A percentile compares a stretch with the other conserved stretches of the same genome.
phyloP scores from a whole-genome alignment of 1,140 invertebrate genomes.

The Formica selysi region DNA sequence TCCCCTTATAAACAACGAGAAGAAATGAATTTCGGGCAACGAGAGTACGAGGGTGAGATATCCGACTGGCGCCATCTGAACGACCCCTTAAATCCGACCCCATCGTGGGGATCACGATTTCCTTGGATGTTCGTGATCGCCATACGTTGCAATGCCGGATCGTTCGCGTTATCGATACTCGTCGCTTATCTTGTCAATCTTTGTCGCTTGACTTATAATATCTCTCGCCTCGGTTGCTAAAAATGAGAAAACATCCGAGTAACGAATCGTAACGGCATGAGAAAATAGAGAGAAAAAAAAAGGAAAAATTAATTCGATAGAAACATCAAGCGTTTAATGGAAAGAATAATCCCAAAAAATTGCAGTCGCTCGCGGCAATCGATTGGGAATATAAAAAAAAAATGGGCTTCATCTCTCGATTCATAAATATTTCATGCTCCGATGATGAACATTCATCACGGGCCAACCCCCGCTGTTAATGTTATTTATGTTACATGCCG shows the following conservation, averaged over 20 bases:
- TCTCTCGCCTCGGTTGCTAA: background rate
- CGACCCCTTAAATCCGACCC: conserved; percentile 75
- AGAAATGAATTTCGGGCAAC: conserved; percentile 70
- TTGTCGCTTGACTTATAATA: background rate
- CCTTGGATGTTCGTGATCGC: conserved; percentile 41
- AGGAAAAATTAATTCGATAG: background rate
- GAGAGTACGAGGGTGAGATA: conserved; percentile 14
- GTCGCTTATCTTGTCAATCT: background rate
- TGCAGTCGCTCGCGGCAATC: too few species aligned
- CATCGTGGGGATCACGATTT: conserved; percentile 25
- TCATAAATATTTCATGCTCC: conserved; percentile 58
- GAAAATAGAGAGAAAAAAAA: background rate
- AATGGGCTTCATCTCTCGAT: conserved; percentile 16
- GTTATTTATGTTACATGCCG: conserved; percentile 52
- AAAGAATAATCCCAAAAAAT: conserved; percentile 1
- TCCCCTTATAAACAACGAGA: conserved; percentile 63
- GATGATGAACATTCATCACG: conserved; percentile 49
- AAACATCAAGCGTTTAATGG: background rate
- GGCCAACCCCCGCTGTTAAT: conserved; percentile 23
- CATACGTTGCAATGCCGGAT: background rate
- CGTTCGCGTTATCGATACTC: background rate
- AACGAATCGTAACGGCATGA: background rate
- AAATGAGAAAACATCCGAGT: background rate
- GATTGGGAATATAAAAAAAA: conserved; percentile 4
- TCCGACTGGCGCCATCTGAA: conserved; percentile 63